Base-by-base conservation (phyloP, 2,888 invertebrate genomes). In the Fragum whitleyi region DNA sequence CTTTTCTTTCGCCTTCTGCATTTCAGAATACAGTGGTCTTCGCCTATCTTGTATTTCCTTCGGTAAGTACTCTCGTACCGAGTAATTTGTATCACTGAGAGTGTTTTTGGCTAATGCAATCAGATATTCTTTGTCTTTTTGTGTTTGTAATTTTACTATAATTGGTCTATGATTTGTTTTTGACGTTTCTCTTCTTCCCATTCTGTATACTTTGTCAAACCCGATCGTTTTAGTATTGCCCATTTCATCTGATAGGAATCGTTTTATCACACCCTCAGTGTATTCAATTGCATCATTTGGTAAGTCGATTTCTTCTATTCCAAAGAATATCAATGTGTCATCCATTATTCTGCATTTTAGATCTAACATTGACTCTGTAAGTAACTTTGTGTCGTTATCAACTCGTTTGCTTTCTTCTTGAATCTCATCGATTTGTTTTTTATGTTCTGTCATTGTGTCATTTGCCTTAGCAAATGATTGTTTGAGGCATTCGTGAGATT, bases 11-110 rank as follows among this genome's bases (percentile, higher is more conserved):
- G 70, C 55, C n/a, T 55, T 70, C n/a, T 70, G 47, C 32, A 70
- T 23, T 47, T 70, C 70, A 21, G 7, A 5, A 32, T 70, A 70
- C n/a, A 70, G 26, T 9, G 70, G 29, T 55, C 32, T 70, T 32
- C 70, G 53, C n/a, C 29, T 70, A 7, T 70, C 57, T 70, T 57
- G 29, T 55, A 57, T 70, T 26, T 70, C 70, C 32, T 32, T 53
- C 28, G 57, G 57, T n/a, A 32, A 55, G 3, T 70, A 21, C 21
- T 57, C 57, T 70, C 55, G 7, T 6, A 57, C 32, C 5, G 55
- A 16, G 29, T 32, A 57, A 5, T 14, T 11, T 1, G 32, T 53
- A n/a, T 53, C n/a, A 6, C 21, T 53, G 11, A 53, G n/a, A 6
- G 26, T 36, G 19, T 47, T 21, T 70, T 28, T 9, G 5, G 29